A percentile compares a stretch with the other conserved stretches of the same genome.
Conservation (phyloP, 2,888 invertebrate genomes). For the Notocelia uddmanniana region DNA sequence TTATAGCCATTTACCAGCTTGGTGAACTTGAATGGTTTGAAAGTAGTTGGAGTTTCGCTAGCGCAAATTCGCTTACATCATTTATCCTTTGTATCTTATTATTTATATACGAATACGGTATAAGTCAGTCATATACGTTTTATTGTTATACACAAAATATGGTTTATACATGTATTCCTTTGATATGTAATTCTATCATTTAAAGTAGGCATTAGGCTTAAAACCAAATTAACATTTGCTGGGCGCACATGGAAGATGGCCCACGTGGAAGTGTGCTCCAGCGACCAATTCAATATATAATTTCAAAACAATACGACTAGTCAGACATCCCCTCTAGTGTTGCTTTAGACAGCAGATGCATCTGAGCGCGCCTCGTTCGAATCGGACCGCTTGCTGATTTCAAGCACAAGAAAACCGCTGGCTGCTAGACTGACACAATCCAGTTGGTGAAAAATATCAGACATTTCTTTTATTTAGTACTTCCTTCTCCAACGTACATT, state of each 20-base stretch:
- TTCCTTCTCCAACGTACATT: not conserved
- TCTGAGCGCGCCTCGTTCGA: not conserved
- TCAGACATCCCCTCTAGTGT: not conserved
- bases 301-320: not conserved
- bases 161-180: no score
- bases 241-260: no score
- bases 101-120: no score
- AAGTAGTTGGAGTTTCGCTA: not conserved
- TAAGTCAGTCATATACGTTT: no score
- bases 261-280: no score
- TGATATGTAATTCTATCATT: no score
- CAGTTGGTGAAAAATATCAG: not conserved
- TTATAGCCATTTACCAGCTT: conserved; percentile 30
- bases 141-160: no score
- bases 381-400: not conserved
- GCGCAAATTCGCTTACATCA: not conserved
- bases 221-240: no score
- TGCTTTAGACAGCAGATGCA: not conserved
- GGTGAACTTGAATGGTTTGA: not conserved
- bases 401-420: not conserved
- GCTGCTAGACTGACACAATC: conserved; percentile 1
- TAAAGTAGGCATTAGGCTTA: no score
- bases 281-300: not conserved
- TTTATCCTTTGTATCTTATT: not conserved
- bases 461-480: not conserved